These are phyloP conservation scores for Mamestra configurata DNA, from an alignment of 1,140 invertebrate species.

Conservation along the genomic window DNA sequence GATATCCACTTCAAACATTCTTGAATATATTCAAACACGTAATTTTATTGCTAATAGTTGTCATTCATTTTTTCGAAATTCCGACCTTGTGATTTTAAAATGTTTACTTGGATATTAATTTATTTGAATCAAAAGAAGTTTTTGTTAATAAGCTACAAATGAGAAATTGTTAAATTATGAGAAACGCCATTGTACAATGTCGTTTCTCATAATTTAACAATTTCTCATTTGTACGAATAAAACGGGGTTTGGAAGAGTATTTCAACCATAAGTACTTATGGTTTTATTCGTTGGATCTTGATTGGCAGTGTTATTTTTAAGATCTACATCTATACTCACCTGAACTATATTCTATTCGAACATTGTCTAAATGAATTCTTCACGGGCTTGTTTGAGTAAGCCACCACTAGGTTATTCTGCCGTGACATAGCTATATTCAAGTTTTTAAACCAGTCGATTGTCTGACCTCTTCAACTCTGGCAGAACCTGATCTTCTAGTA, in stretches of 20 bases:
- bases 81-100: not conserved
- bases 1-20: slow-evolving; percentile 31
- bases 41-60: not conserved
- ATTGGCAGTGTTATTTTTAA: too few relatives aligned
- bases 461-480: slow-evolving; percentile 25
- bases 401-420: slow-evolving; percentile 17
- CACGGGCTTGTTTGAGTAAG: not conserved
- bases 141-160: not conserved
- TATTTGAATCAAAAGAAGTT: too few relatives aligned
- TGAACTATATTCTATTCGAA: not conserved
- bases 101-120: not conserved
- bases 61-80: not conserved
- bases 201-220: too few relatives aligned
- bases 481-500: slow-evolving; percentile 15
- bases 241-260: too few relatives aligned
- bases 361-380: not conserved
- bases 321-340: not conserved
- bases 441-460: slow-evolving; percentile 23
- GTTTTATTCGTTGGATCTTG: too few relatives aligned
- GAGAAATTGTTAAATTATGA: not conserved
- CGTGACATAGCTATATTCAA: slow-evolving; percentile 32
- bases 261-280: too few relatives aligned
- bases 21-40: slow-evolving; percentile 9
- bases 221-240: too few relatives aligned
- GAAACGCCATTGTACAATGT: too few relatives aligned